These are phyloP conservation scores for Phalacrocorax carbo DNA, from an alignment of 2,113 vertebrate species.

Conservation along the genomic window DNA sequence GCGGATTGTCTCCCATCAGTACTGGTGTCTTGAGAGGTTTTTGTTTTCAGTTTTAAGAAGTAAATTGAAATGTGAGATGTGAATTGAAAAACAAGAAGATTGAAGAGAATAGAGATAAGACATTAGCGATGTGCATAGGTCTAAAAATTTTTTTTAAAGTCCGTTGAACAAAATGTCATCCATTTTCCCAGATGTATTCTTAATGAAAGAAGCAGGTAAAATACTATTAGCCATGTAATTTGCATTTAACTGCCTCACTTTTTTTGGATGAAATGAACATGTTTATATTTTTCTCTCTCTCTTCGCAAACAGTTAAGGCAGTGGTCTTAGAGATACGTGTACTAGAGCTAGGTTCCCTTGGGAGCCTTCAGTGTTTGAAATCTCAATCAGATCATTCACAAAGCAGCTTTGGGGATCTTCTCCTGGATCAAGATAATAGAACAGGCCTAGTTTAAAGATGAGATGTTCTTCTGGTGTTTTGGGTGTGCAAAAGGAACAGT, in stretches of 20 bases:
- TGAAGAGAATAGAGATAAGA: not conserved
- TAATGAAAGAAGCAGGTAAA: not conserved
- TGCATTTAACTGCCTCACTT: not conserved
- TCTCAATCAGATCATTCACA: not conserved
- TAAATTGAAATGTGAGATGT: not conserved
- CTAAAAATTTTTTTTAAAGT: not conserved
- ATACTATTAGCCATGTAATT: not conserved
- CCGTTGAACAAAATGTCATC: not conserved
- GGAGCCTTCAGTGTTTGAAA: not conserved
- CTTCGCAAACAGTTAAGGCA: not conserved
- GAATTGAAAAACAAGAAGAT: not conserved
- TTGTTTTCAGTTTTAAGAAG: not conserved
- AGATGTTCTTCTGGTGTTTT: not conserved
- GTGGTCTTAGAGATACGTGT: not conserved
- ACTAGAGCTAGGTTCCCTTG: not conserved
- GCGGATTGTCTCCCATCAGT: not conserved
- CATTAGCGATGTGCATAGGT: not conserved
- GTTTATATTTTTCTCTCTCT: not conserved
- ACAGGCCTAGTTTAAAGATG: not conserved
- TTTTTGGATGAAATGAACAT: not conserved
- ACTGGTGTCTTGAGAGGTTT: not conserved
- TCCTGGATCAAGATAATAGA: not conserved
- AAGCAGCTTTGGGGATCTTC: not conserved
- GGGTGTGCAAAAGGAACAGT: not conserved
- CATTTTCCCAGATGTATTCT: not conserved